Conservation (phyloP, 2,797 vertebrate genomes). For the Sebastolobus altivelis region DNA sequence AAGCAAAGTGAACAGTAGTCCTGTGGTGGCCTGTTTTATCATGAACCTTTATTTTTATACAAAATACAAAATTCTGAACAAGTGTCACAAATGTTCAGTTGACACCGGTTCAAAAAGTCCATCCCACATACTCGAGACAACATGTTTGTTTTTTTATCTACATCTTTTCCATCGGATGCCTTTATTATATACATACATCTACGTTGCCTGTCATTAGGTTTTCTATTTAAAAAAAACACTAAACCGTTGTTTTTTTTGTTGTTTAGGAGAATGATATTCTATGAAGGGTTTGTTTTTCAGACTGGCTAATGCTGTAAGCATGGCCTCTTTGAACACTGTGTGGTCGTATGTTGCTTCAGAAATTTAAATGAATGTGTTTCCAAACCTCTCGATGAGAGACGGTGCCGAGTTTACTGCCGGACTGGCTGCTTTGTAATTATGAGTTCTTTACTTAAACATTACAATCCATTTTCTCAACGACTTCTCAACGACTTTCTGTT, state of each 20-base stretch:
- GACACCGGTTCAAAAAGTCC: slow-evolving; percentile 65
- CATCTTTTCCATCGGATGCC: slow-evolving; percentile 37
- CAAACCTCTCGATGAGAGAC: background rate
- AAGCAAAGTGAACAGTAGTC: background rate
- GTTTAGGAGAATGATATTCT: slow-evolving; percentile 1
- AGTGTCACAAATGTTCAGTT: slow-evolving; percentile 61
- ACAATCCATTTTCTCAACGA: background rate
- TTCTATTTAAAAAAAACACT: slow-evolving; percentile 38
- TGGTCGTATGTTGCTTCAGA: slow-evolving; percentile 2
- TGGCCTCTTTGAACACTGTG: background rate
- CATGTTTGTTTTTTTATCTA: slow-evolving; percentile 37
- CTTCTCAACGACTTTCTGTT: background rate
- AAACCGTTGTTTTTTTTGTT: background rate
- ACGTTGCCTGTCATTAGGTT: slow-evolving; percentile 20
- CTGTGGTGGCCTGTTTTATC: slow-evolving; percentile 48
- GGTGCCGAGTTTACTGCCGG: background rate
- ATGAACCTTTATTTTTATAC: slow-evolving; percentile 82
- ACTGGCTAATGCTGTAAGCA: background rate
- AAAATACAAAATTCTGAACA: slow-evolving; percentile 86
- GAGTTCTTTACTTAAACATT: background rate
- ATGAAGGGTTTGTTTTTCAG: slow-evolving; percentile 4
- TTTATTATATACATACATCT: slow-evolving; percentile 52
- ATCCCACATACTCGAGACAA: slow-evolving; percentile 63
- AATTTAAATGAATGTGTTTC: slow-evolving; percentile 1
- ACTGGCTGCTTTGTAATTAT: background rate